A percentile compares a stretch with the other conserved stretches of the same genome.
Evolutionary conservation across 2,113 vertebrate genomes (phyloP).

Genomic region (Bostrychus sinensis): DNA sequence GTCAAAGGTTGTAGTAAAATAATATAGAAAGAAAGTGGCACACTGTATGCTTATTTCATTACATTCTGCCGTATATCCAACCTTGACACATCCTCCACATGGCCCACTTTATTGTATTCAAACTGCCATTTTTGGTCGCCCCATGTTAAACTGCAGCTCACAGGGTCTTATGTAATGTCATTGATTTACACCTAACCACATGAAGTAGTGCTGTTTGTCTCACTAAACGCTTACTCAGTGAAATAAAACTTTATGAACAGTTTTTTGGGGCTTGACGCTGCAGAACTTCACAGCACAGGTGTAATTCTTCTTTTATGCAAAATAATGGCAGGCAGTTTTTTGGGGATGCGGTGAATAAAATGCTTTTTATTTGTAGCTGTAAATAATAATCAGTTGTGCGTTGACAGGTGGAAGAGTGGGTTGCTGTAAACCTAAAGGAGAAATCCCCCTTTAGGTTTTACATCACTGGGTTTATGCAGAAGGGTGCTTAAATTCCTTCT

Average conservation of each 20-base stretch:
- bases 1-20: too few species aligned
- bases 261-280: conserved; percentile 33
- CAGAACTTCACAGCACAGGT: conserved; percentile 23
- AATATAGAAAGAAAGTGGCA: too few species aligned
- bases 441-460: conserved; percentile 46
- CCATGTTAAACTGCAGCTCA: not conserved
- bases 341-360: conserved; percentile 26
- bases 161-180: conserved; percentile 2
- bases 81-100: too few species aligned
- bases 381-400: conserved; percentile 54
- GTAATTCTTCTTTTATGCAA: conserved; percentile 38
- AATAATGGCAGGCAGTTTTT: conserved; percentile 33
- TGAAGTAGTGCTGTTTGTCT: conserved; percentile 29
- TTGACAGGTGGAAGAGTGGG: conserved; percentile 52
- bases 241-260: conserved; percentile 35
- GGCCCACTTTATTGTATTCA: not conserved
- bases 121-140: not conserved
- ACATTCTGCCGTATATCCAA: too few species aligned
- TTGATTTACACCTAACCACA: conserved; percentile 14
- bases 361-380: conserved; percentile 33
- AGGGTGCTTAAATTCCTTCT: conserved; percentile 61
- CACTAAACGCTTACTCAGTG: conserved; percentile 15
- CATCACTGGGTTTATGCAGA: conserved; percentile 59
- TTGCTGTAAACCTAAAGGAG: conserved; percentile 58
- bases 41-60: too few species aligned